A percentile compares a stretch with the other conserved stretches of the same genome.
Evolutionary conservation across 2,797 vertebrate species (phyloP).

Genomic region (Scolopax rusticola): DNA sequence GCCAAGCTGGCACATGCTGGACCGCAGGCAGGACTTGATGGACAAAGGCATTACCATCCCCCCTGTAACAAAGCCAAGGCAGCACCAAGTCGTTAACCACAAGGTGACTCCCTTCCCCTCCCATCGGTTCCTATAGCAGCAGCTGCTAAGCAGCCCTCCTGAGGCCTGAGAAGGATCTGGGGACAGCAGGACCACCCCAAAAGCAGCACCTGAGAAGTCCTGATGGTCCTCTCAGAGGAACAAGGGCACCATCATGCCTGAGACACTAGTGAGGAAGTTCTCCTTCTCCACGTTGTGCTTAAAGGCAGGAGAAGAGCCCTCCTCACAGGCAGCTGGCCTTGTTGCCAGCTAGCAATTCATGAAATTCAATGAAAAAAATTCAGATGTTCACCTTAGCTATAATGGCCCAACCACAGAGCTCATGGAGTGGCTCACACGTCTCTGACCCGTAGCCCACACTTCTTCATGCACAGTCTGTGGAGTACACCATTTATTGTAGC

Average conservation of each 20-base stretch:
- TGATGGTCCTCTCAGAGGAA: not conserved
- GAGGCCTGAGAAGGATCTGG: not conserved
- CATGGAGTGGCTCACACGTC: not conserved
- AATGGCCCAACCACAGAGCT: not conserved
- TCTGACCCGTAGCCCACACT: not conserved
- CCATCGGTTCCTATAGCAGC: not conserved
- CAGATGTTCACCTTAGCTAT: not conserved
- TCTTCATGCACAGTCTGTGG: rapidly evolving
- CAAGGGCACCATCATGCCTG: not conserved
- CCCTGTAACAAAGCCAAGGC: not conserved
- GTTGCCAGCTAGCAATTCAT: not conserved
- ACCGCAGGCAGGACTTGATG: conserved; percentile 11
- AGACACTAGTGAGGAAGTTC: not conserved
- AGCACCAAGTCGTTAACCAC: rapidly evolving
- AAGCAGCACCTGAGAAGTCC: not conserved
- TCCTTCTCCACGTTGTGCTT: not conserved
- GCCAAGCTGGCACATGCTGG: not conserved
- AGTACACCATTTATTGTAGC: rapidly evolving
- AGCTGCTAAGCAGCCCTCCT: not conserved
- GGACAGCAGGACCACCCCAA: rapidly evolving
- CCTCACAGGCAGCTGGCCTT: not conserved
- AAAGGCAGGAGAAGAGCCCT: not conserved
- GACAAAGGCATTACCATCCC: not conserved
- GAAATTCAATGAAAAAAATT: no score
- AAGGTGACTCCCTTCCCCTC: not conserved